Base-by-base conservation (phyloP, 2,888 invertebrate species). In the Amphipoea oculea region DNA sequence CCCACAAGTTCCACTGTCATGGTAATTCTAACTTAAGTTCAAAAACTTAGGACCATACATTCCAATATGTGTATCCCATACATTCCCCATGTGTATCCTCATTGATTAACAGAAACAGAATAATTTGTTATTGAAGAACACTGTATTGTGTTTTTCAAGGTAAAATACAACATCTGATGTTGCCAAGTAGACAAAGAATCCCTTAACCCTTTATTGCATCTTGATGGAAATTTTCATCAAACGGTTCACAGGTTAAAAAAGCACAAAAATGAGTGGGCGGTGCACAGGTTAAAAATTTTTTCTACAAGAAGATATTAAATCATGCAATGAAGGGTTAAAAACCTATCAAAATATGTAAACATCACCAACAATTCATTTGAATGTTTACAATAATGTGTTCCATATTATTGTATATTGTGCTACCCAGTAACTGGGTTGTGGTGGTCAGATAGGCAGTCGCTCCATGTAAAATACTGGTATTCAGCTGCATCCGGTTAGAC, bases 101-200 rank as follows among this genome's bases (percentile, higher is more conserved):
- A 40, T 62, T 20, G 3, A 69, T 6, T 17, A 70, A 29, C 70
- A 57, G 17, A 71, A 12, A 2, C 7, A 23, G 3, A 62, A 74
- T 51, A 2, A 62, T n/a, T 48, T 63, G 0, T 7, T 23, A 5
- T 48, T 48, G 23, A 17, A n/a, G 12, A 17, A 14, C 4, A 36
- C 7, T 48, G 14, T 62, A 63, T 62, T 2, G 17, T 17, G 17
- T 63, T 36, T 60, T 63, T 17, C 17, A 17, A 63, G 12, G 20
- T 29, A 29, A 29, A 29, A 69, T 68, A 68, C n/a, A n/a, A 20
- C 70, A n/a, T n/a, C 7, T 54, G n/a, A 71, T n/a, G 7, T 69
- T 14, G 40, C 20, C n/a, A 40, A n/a, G 40, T 70, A 40, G n/a
- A 74, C n/a, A 40, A 71, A 29, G 12, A 71, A 74, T 51, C 29